phyloP scores from a whole-genome alignment of 2,113 vertebrate genomes.

The Scomber japonicus region DNA sequence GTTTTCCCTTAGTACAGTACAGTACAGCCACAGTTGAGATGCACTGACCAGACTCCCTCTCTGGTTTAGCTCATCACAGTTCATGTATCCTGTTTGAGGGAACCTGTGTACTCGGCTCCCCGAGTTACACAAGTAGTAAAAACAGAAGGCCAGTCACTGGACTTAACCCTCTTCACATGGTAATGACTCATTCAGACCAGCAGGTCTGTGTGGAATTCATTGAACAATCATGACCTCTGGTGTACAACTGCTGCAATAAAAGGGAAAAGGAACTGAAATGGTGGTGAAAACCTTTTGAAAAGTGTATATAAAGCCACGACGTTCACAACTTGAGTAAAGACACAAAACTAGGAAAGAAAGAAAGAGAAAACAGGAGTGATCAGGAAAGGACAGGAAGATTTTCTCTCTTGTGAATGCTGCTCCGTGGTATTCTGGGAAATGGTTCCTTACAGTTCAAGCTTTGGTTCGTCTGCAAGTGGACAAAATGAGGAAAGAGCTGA shows the following conservation, averaged over 20 bases:
- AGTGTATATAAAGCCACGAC: not conserved
- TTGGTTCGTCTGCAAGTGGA: constrained; percentile 48
- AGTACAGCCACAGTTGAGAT: too few species aligned
- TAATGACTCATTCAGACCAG: constrained; percentile 68
- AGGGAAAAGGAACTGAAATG: not conserved
- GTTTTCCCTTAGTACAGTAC: too few species aligned
- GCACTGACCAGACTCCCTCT: too few species aligned
- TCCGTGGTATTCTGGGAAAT: constrained; percentile 33
- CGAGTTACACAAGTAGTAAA: constrained; percentile 63
- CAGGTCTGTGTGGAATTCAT: constrained; percentile 5
- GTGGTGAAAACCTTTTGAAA: not conserved
- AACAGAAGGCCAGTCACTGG: constrained; percentile 58
- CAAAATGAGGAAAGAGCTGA: constrained; percentile 66
- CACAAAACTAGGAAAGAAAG: too few species aligned
- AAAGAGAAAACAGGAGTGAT: not conserved
- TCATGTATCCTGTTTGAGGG: constrained; percentile 7
- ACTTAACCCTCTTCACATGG: constrained; percentile 76
- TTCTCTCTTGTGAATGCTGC: not conserved
- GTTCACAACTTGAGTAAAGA: not conserved
- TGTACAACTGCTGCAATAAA: constrained; percentile 47
- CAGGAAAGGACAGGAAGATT: not conserved
- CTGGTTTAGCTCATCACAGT: not conserved
- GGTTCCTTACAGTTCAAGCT: constrained; percentile 28
- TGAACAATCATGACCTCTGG: constrained; percentile 69
- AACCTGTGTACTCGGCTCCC: constrained; percentile 26